A percentile compares a stretch with the other conserved stretches of the same genome.
These are phyloP conservation scores for Theonella swinhoei DNA, from an alignment of 37 sponge, comb jelly and placozoan species.

Conservation along the genomic window DNA sequence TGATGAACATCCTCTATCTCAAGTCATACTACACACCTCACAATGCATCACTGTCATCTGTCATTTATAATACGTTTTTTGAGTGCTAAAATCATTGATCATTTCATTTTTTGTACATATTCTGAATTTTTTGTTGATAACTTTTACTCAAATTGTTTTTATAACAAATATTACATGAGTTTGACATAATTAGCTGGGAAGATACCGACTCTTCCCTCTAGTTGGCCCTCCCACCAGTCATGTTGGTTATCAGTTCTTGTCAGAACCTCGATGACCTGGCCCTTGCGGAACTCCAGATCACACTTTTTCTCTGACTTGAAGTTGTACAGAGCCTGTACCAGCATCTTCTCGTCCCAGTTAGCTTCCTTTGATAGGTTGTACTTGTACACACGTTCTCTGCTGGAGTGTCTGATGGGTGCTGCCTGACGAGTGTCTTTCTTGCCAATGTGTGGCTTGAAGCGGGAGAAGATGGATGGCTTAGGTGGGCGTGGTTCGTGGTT, in stretches of 20 bases:
- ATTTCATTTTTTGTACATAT: no score
- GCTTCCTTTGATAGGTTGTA: constrained; percentile 20
- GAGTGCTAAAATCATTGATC: no score
- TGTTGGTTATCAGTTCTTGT: constrained; percentile 64
- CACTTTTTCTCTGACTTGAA: constrained; percentile 85
- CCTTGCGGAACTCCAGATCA: constrained; percentile 91
- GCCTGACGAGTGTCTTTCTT: background rate
- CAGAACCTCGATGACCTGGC: constrained; percentile 82
- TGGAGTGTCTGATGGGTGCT: background rate
- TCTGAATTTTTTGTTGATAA: no score
- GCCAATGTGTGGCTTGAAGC: background rate
- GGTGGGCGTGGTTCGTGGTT: constrained; percentile 5
- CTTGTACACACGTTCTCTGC: constrained; percentile 37
- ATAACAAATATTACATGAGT: constrained; percentile 50
- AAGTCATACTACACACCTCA: no score
- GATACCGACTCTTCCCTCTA: constrained; percentile 87
- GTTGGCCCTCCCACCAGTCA: constrained; percentile 98
- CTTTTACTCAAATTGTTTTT: background rate
- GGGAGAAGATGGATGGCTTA: constrained; percentile 25
- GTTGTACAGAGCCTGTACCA: constrained; percentile 75
- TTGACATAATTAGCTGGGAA: constrained; percentile 98
- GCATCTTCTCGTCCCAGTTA: constrained; percentile 69
- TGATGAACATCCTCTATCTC: no score
- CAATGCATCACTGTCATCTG: no score
- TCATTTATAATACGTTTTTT: no score